Evolutionary conservation across 2,113 vertebrate species (phyloP).

Genomic region (Anguilla rostrata): DNA sequence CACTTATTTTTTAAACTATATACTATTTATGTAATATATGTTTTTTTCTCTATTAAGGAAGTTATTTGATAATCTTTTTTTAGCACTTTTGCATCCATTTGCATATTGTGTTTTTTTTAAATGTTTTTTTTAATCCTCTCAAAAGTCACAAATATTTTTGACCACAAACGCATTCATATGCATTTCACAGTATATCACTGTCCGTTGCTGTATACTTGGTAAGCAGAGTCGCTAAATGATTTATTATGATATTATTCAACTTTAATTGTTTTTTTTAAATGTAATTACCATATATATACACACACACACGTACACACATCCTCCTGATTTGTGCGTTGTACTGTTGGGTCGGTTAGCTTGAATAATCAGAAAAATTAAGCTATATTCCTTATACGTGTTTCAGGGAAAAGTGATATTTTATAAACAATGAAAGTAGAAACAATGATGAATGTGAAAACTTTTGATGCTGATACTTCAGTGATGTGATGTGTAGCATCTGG

Average conservation of each 20-base stretch:
- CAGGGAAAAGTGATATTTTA: constrained; percentile 71
- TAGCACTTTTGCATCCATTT: constrained; percentile 74
- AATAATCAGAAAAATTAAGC: constrained; percentile 51
- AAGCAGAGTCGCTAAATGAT: neutral
- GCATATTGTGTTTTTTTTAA: constrained; percentile 59
- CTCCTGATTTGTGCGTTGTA: constrained; percentile 63
- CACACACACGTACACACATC: neutral
- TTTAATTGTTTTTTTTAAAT: neutral
- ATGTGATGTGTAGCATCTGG: constrained; percentile 22
- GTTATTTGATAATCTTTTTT: constrained; percentile 54
- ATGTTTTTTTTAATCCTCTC: constrained; percentile 32
- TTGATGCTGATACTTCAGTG: constrained; percentile 28
- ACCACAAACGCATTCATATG: neutral
- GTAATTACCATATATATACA: constrained; percentile 45
- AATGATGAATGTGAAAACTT: constrained; percentile 49
- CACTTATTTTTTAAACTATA: neutral
- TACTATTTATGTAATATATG: constrained; percentile 32
- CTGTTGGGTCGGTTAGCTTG: constrained; percentile 69
- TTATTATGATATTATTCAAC: constrained; percentile 9
- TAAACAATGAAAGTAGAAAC: constrained; percentile 37
- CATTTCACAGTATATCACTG: constrained; percentile 14
- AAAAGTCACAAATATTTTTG: constrained; percentile 14
- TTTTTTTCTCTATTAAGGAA: constrained; percentile 61
- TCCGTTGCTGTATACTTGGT: neutral
- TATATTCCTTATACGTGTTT: constrained; percentile 58